phyloP scores from a whole-genome alignment of 1,140 invertebrate species.

The Achroia grisella region DNA sequence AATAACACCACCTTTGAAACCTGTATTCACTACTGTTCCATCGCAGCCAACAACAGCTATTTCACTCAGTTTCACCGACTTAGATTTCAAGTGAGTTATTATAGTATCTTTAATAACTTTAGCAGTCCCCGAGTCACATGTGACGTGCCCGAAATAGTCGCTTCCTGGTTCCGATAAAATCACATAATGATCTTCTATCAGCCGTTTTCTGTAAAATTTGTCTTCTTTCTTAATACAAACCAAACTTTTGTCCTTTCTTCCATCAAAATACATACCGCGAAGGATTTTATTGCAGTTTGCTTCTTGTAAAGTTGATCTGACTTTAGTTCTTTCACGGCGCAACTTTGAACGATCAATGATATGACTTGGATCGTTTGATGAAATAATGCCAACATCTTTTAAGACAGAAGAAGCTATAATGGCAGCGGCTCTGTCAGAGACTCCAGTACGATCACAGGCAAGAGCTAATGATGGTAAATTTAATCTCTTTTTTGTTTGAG shows the following conservation, averaged over 20 bases:
- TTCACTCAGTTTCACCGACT: constrained; percentile 9
- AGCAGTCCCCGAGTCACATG: constrained; percentile 8
- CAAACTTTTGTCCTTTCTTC: constrained; percentile 19
- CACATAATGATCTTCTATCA: constrained; percentile 17
- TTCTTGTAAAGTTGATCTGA: not conserved
- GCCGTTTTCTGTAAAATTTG: constrained; percentile 15
- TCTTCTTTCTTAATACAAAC: constrained; percentile 5
- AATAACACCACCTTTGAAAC: constrained; percentile 9
- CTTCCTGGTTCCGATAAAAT: constrained; percentile 20
- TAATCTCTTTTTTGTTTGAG: constrained; percentile 8
- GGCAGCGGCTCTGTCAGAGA: constrained; percentile 7
- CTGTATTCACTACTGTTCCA: constrained; percentile 7
- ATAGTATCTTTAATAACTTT: constrained; percentile 15
- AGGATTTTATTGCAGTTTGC: not conserved
- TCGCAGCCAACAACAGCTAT: constrained; percentile 13
- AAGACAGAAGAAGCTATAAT: constrained; percentile 6
- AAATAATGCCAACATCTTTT: constrained; percentile 4
- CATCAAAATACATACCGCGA: constrained; percentile 14
- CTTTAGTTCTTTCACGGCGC: not conserved
- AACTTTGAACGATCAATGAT: constrained; percentile 5
- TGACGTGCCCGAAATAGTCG: constrained; percentile 18
- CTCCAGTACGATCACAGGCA: constrained; percentile 7
- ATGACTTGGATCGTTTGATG: not conserved
- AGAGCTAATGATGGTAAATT: constrained; percentile 12
- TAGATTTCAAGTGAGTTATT: constrained; percentile 10